phyloP scores from a whole-genome alignment of 2,797 vertebrate genomes.

The Notolabrus celidotus region DNA sequence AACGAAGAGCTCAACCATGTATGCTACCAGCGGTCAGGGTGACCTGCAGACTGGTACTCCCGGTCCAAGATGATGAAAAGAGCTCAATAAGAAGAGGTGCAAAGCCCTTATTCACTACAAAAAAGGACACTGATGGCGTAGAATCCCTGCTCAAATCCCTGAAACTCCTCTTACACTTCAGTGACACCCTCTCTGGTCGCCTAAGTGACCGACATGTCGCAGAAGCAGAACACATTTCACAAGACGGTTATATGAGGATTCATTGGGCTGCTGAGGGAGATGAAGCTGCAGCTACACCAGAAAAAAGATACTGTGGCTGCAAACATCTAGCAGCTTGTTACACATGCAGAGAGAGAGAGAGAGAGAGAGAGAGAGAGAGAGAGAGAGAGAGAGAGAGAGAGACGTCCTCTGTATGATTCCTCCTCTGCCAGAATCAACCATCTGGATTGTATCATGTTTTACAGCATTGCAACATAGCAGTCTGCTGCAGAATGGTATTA shows the following conservation, averaged over 20 bases:
- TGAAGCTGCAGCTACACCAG: conserved; percentile 20
- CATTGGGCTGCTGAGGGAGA: conserved; percentile 7
- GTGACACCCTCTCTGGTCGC: neutral
- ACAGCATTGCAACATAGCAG: neutral
- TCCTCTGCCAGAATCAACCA: too few relatives aligned
- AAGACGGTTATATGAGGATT: conserved; percentile 15
- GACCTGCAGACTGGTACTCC: conserved; percentile 7
- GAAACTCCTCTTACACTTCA: neutral
- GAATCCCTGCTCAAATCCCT: conserved; percentile 11
- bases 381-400: neutral
- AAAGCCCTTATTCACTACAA: conserved; percentile 6
- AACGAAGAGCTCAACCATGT: neutral
- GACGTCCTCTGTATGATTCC: neutral
- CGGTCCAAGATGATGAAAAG: neutral
- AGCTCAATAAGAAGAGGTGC: neutral
- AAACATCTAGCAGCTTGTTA: conserved; percentile 17
- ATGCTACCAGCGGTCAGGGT: conserved; percentile 1
- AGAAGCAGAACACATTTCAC: conserved; percentile 27
- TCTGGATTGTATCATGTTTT: conserved; percentile 15
- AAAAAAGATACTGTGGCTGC: conserved; percentile 12
- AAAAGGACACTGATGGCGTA: conserved; percentile 11
- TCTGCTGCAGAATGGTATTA: too few relatives aligned
- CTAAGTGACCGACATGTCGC: neutral
- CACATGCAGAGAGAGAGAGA: conserved; percentile 10
- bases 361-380: neutral